A percentile compares a stretch with the other conserved stretches of the same genome.
phyloP scores from a whole-genome alignment of 2,113 vertebrate genomes.

The Rhagologus leucostigma region DNA sequence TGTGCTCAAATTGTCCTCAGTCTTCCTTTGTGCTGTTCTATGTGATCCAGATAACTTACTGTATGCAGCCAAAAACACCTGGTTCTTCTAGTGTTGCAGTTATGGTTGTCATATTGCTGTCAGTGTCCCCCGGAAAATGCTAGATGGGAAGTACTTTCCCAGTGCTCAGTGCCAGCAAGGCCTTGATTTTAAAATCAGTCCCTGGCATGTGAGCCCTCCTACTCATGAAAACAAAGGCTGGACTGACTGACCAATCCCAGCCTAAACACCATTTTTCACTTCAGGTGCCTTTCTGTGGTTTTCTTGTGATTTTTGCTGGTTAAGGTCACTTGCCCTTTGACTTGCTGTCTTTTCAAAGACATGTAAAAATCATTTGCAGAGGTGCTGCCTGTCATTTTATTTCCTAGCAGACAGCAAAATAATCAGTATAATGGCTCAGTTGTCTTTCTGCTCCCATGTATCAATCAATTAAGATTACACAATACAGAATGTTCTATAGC shows the following conservation, averaged over 20 bases:
- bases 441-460: background rate
- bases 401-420: background rate
- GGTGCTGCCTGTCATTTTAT: background rate
- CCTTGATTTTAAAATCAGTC: background rate
- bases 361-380: background rate
- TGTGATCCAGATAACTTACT: background rate
- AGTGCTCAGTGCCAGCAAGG: background rate
- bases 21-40: background rate
- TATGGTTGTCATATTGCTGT: background rate
- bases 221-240: background rate
- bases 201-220: background rate
- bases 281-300: background rate
- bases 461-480: conserved; percentile 1
- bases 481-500: background rate
- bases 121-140: background rate
- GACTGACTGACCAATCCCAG: too few species aligned
- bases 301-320: background rate
- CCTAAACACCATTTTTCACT: background rate
- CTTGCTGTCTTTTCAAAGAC: background rate
- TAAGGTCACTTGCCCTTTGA: background rate
- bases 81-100: background rate
- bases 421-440: background rate
- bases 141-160: background rate
- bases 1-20: background rate
- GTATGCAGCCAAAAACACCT: background rate